Evolutionary conservation across 2,113 vertebrate species (phyloP), one percentile per base, ranked within the genome.

Genomic region (Symphodus melops): DNA sequence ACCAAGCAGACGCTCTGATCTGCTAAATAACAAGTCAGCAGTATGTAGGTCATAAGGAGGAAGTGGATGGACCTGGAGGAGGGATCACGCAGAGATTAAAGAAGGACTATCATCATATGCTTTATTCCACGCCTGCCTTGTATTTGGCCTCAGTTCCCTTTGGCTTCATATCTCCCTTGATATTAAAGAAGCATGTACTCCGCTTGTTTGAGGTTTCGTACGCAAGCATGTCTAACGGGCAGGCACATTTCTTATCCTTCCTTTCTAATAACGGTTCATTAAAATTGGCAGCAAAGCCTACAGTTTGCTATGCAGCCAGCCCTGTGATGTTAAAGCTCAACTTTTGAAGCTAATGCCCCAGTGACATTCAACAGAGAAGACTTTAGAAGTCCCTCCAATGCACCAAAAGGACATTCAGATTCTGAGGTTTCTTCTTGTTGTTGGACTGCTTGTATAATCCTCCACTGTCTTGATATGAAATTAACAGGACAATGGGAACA

Each of bases 81-180:
- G 55, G 21, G 51, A 86, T 86, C 55, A 72, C 12, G 44, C 71
- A 54, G 76, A 80, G 70, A 87, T 87, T 80, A 82, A 85, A 86
- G 78, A 73, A 55, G 23, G 58, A 17, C 41, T 66, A 86, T 79
- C 62, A 52, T 85, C 59, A 62, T 72, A 59, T 12, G 44, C 36
- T 70, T 67, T 55, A 66, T 83, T 85, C 75, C 57, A 72, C 39
- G 41, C 56, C 61, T 70, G 53, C 69, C 42, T 54, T 44, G 69
- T 58, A 63, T 75, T 72, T 52, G 63, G 68, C 75, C 52, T 70
- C 66, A 39, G 21, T 83, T 81, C 66, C 79, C 57, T 56, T 44
- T 75, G 68, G 78, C 53, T 79, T 69, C n/a, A 62, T 17, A 60
- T 67, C 17, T 51, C 77, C 60, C 75, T 86, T 86, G 83, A 85